Evolutionary conservation across 2,113 vertebrate genomes (phyloP).

Genomic region (Coreoperca whiteheadi): DNA sequence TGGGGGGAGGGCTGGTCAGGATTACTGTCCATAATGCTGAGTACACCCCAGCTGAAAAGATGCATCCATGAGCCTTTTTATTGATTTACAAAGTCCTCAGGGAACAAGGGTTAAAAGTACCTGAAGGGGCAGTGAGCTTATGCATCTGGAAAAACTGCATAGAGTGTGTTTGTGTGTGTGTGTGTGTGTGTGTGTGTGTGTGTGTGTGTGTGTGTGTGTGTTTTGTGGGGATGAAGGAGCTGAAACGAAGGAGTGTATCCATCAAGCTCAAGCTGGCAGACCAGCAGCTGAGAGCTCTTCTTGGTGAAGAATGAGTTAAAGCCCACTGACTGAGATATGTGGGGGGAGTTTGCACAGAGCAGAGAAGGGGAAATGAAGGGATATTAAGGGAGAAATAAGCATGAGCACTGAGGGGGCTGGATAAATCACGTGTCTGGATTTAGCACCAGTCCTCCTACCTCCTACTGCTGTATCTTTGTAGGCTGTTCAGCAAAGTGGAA

Average conservation of each 20-base stretch:
- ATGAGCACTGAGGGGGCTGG: slow-evolving; percentile 65
- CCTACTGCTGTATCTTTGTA: slow-evolving; percentile 66
- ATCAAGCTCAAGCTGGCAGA: slow-evolving; percentile 19
- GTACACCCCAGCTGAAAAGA: slow-evolving; percentile 55
- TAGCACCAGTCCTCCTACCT: slow-evolving; percentile 67
- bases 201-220: slow-evolving; percentile 22
- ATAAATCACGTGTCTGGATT: slow-evolving; percentile 77
- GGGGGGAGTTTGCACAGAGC: slow-evolving; percentile 65
- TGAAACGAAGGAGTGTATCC: slow-evolving; percentile 23
- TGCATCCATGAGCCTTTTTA: slow-evolving; percentile 54
- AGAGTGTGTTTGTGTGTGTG: neutral
- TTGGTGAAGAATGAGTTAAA: slow-evolving; percentile 78
- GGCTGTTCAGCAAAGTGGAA: slow-evolving; percentile 70
- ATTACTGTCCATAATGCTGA: slow-evolving; percentile 41
- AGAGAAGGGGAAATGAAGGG: slow-evolving; percentile 79
- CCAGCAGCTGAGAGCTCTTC: neutral
- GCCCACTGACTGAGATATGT: slow-evolving; percentile 70
- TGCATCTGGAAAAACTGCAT: slow-evolving; percentile 3
- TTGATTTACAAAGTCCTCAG: slow-evolving; percentile 54
- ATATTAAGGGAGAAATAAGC: slow-evolving; percentile 78
- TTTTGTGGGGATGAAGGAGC: slow-evolving; percentile 27
- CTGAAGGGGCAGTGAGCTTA: slow-evolving; percentile 21
- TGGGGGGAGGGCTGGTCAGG: slow-evolving; percentile 33
- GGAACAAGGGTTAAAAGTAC: slow-evolving; percentile 51
- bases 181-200: neutral